Conservation (phyloP, 2,113 vertebrate genomes). For the Cathartes aura region DNA sequence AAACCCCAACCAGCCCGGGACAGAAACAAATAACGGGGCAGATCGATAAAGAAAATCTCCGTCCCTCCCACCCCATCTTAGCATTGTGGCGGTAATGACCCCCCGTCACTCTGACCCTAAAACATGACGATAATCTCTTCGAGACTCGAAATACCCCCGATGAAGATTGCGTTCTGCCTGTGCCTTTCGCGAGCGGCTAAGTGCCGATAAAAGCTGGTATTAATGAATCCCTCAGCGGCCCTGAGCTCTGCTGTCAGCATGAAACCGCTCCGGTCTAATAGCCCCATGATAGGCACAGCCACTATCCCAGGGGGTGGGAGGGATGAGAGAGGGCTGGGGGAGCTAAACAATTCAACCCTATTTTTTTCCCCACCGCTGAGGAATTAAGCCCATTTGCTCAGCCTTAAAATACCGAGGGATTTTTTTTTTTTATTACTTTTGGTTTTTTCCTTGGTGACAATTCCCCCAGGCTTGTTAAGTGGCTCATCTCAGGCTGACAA, state of each 20-base stretch:
- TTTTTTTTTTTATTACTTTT: not conserved
- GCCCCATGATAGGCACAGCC: not conserved
- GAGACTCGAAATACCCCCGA: not conserved
- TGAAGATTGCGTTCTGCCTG: not conserved
- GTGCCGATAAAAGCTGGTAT: not conserved
- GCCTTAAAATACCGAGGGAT: not conserved
- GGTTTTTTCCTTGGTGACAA: not conserved
- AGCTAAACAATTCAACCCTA: not conserved
- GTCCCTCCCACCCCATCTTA: not conserved
- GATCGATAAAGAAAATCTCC: not conserved
- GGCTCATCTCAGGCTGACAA: slow-evolving; percentile 51
- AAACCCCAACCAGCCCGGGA: not conserved
- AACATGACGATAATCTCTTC: not conserved
- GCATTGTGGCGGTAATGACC: not conserved
- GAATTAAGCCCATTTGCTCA: slow-evolving; percentile 64
- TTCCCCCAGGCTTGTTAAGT: slow-evolving; percentile 63
- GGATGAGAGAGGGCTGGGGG: not conserved
- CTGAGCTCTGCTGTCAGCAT: not conserved
- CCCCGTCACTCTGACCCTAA: not conserved
- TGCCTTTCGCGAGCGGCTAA: not conserved
- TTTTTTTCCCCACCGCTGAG: not conserved
- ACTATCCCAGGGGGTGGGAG: not conserved
- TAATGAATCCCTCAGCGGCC: not conserved
- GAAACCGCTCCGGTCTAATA: not conserved
- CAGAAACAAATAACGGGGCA: not conserved